phyloP scores from a whole-genome alignment of 1,140 invertebrate genomes.

The Cyrtorhinus lividipennis region DNA sequence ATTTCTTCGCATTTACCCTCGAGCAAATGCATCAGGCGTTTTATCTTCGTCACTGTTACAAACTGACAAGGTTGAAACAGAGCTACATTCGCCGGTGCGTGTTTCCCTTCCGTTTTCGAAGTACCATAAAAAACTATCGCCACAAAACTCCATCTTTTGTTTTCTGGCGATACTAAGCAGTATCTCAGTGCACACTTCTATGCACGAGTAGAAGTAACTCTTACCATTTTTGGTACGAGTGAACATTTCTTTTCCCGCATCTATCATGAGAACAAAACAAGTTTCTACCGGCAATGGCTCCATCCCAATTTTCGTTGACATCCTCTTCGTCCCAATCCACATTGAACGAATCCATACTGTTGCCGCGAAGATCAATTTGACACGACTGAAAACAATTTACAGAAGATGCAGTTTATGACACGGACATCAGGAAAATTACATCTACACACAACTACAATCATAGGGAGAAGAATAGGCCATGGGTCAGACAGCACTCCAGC shows the following conservation, averaged over 20 bases:
- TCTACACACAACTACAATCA: too few relatives aligned
- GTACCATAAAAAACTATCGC: conserved; percentile 13
- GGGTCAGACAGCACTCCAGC: too few relatives aligned
- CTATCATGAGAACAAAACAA: conserved; percentile 13
- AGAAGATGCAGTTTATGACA: too few relatives aligned
- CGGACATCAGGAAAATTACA: too few relatives aligned
- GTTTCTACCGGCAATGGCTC: conserved; percentile 3
- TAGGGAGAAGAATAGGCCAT: too few relatives aligned
- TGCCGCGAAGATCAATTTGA: too few relatives aligned
- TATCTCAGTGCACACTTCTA: conserved; percentile 4
- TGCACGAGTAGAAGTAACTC: conserved; percentile 3
- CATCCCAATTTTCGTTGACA: conserved; percentile 1
- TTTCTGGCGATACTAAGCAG: conserved; percentile 11
- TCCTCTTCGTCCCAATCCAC: conserved; percentile 11
- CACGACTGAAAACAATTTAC: too few relatives aligned
- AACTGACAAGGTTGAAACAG: conserved; percentile 4
- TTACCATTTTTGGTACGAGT: neutral
- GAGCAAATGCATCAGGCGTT: neutral
- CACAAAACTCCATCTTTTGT: conserved; percentile 13
- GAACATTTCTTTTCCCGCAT: conserved; percentile 13
- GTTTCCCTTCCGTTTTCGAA: conserved; percentile 12
- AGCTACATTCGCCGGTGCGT: conserved; percentile 2
- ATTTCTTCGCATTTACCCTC: neutral
- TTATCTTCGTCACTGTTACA: neutral
- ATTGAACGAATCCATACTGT: neutral